A percentile compares a stretch with the other conserved stretches of the same genome.
phyloP scores from a whole-genome alignment of 1,140 invertebrate genomes.

The Magallana angulata region DNA sequence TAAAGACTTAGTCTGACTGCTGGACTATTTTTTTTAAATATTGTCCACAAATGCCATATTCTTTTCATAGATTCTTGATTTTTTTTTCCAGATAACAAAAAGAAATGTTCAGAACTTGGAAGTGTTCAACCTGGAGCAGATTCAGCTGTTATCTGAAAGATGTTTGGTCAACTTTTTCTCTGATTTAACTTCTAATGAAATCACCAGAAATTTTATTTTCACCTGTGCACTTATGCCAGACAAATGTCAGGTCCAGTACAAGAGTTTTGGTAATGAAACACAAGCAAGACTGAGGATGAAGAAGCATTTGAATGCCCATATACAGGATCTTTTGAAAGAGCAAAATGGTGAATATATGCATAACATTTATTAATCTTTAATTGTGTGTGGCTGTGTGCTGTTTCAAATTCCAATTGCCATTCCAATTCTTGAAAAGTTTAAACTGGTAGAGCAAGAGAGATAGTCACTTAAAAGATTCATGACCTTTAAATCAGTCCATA shows the following conservation, averaged over 20 bases:
- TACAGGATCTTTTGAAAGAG: constrained; percentile 61
- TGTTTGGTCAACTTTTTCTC: constrained; percentile 83
- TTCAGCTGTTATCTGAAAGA: constrained; percentile 81
- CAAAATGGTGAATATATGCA: constrained; percentile 59
- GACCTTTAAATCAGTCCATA: too few relatives aligned
- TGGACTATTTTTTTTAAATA: too few relatives aligned
- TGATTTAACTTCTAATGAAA: constrained; percentile 82
- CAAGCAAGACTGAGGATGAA: constrained; percentile 82
- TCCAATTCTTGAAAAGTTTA: too few relatives aligned
- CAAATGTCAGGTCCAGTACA: constrained; percentile 81
- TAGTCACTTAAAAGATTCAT: too few relatives aligned
- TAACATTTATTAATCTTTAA: neutral
- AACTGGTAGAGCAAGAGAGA: too few relatives aligned
- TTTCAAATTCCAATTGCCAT: too few relatives aligned
- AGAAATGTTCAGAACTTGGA: constrained; percentile 68
- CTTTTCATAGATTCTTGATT: too few relatives aligned
- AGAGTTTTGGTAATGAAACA: constrained; percentile 83
- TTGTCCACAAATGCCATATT: too few relatives aligned
- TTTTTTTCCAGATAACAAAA: constrained; percentile 46
- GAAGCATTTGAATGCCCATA: constrained; percentile 79
- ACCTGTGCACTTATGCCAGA: constrained; percentile 81
- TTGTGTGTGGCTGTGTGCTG: too few relatives aligned
- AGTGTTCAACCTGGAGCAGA: constrained; percentile 79
- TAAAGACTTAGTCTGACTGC: too few relatives aligned
- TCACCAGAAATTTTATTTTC: constrained; percentile 82